phyloP scores from a whole-genome alignment of 2,888 invertebrate species.

The Agrenia bidenticulata region DNA sequence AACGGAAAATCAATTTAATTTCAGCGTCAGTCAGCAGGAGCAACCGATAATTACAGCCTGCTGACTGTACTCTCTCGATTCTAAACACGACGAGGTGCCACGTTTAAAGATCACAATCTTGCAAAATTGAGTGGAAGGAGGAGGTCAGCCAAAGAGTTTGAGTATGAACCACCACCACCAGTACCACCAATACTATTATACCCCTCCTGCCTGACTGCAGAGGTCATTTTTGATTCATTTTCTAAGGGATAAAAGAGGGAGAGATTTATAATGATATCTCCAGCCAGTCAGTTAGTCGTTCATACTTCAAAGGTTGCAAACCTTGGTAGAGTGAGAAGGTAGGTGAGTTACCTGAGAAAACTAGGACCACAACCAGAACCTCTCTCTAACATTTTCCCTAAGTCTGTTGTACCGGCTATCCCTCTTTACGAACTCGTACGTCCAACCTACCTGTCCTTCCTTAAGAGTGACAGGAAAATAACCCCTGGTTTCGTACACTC shows the following conservation, averaged over 20 bases:
- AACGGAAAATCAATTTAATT: conserved; percentile 16
- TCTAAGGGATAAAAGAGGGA: too few species aligned
- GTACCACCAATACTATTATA: too few species aligned
- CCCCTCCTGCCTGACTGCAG: too few species aligned
- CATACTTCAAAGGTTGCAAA: too few species aligned
- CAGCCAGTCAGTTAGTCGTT: too few species aligned
- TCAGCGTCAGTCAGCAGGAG: neutral
- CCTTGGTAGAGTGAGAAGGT: neutral
- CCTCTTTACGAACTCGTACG: neutral
- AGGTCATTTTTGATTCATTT: too few species aligned
- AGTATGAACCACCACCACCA: too few species aligned
- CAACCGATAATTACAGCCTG: neutral
- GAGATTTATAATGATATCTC: too few species aligned
- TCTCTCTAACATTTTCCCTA: too few species aligned
- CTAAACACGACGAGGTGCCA: conserved; percentile 5
- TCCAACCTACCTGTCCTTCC: conserved; percentile 15
- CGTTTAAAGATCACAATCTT: conserved; percentile 2
- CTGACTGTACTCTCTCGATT: neutral
- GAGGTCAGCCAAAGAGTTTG: neutral
- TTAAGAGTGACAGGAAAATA: conserved; percentile 26
- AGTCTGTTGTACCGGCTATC: too few species aligned
- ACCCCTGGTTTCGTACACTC: neutral
- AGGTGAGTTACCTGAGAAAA: too few species aligned
- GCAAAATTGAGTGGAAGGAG: conserved; percentile 14
- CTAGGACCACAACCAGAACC: too few species aligned